Evolutionary conservation across 2,888 invertebrate genomes (phyloP), one percentile per base, ranked within the genome.

Genomic region (Phytoseiulus persimilis): DNA sequence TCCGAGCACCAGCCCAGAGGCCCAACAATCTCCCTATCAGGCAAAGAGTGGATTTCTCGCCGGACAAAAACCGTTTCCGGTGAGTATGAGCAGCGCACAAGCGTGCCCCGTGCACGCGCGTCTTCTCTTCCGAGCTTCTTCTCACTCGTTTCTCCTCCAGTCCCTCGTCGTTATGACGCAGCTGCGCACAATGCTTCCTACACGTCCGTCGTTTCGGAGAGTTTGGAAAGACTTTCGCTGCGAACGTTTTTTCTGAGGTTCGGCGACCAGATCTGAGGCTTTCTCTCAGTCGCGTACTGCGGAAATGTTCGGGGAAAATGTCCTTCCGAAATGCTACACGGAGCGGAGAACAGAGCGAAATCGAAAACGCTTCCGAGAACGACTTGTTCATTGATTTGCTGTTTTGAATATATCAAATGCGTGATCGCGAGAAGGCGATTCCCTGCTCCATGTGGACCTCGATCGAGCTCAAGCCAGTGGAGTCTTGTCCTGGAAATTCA

Each of bases 31-130:
- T 87, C 6, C 39, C 87, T 33, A 32, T 87, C n/a, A 87, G 87
- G 32, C 87, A 33, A 23, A n/a, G 87, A n/a, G 87, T 87, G 39
- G 87, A 87, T 87, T 87, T 87, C 33, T 87, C 87, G 87, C 87
- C 87, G 32, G 87, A 87, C 32, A 87, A 45, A 45, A 87, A 39
- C 45, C 87, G 87, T 39, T 87, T 87, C 87, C 32, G 87, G 87
- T 87, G 18, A 45, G 87, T 28, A 65, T 65, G 18, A 65, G 65
- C 65, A 65, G 65, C 65, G 65, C 65, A 18, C 65, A 65, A 65
- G 65, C 65, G 18, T 65, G 28, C 18, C 65, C 65, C 18, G 65
- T 65, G 65, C 65, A 23, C 14, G 65, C 65, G 2, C 5, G 65
- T 23, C 65, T 65, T 28, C 14, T 14, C 65, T 23, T 2, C 65